Base-by-base conservation (phyloP, 2,888 invertebrate genomes). In the Apotomis betuletana region DNA sequence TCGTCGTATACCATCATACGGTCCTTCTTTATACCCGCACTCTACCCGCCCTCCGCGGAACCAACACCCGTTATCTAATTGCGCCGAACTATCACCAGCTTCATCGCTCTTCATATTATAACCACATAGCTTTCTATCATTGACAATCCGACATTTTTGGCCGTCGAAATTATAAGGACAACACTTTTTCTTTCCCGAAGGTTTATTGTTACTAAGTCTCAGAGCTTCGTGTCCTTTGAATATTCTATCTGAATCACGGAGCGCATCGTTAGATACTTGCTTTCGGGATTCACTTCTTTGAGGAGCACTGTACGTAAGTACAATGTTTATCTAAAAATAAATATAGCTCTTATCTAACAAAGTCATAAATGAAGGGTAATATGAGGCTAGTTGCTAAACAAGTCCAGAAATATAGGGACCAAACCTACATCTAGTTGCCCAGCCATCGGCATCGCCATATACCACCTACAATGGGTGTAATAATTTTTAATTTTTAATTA, bases 131-230 rank as follows among this genome's bases (percentile, higher is more conserved):
- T 59, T 59, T 9, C 67, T 49, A 5, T 72, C 68, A 46, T 72
- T 63, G 12, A 72, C 67, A 10, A 72, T 59, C 15, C 63, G 61
- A 49, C 72, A 72, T 5, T 63, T 27, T 41, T 60, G 58, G 27
- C 72, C 63, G 54, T 72, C 68, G 38, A 72, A 72, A 44, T 68
- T 52, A 36, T 72, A 72, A 3, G 72, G 72, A 10, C 72, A 72
- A 59, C 72, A 72, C 38, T 27, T 63, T 57, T 67, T 71, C 13
- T 49, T 57, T 57, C 27, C 27, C 27, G 27, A 27, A 27, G 27
- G 27, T 27, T 27, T 27, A 41, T n/a, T 38, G n/a, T 58, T 38
- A 38, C 12, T 3, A 12, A 5, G 6, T 41, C 5, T 41, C 6
- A 5, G 5, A 27, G 46, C 27, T 57, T 57, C 44, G 49, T 51